These are phyloP conservation scores for Mellilla xanthometata DNA, from an alignment of 2,888 invertebrate genomes.

Conservation along the genomic window DNA sequence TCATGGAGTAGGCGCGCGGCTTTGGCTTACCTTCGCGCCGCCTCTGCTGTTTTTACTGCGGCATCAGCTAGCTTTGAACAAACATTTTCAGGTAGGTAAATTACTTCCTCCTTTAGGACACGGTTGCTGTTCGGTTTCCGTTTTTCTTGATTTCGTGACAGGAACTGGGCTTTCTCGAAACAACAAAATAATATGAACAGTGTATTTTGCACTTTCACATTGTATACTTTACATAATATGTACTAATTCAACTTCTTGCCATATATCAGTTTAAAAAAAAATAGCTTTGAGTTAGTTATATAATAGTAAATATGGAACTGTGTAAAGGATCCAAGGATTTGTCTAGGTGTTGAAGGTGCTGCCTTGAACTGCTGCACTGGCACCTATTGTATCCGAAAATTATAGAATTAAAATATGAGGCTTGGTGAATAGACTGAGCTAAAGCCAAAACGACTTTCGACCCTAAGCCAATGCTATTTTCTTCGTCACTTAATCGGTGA, in stretches of 20 bases:
- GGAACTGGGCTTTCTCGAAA: slow-evolving; percentile 1
- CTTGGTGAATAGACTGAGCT: slow-evolving; percentile 27
- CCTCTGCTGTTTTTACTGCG: slow-evolving; percentile 3
- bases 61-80: neutral
- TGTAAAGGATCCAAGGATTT: neutral
- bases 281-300: neutral
- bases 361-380: neutral
- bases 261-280: neutral
- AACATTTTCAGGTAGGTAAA: no score
- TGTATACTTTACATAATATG: neutral
- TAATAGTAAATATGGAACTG: neutral
- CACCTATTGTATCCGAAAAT: neutral
- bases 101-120: neutral
- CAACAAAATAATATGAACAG: neutral
- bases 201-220: neutral
- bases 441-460: slow-evolving; percentile 26
- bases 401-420: neutral
- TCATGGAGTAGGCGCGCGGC: slow-evolving; percentile 1
- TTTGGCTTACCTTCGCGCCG: slow-evolving; percentile 4
- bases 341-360: neutral
- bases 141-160: neutral
- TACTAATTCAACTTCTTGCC: neutral
- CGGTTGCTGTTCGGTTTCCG: neutral
- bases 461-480: slow-evolving; percentile 25
- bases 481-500: slow-evolving; percentile 28